Conservation (phyloP, 2,888 invertebrate species). For the Portevinia maculata region DNA sequence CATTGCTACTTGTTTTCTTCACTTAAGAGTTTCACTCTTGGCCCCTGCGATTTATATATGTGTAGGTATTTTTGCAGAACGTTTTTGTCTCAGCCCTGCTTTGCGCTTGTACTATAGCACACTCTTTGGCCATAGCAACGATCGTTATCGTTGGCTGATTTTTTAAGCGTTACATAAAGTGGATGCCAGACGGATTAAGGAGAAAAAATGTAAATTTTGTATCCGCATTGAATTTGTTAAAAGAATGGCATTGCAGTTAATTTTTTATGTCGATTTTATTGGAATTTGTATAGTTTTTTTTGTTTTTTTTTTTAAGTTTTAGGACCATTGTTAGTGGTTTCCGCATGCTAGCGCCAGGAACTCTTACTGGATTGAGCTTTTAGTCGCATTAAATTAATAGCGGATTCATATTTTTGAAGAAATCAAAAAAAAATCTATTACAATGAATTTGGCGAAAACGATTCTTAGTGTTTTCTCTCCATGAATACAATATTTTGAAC, state of each 20-base stretch:
- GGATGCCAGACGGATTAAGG: slow-evolving; percentile 68
- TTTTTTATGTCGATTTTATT: slow-evolving; percentile 67
- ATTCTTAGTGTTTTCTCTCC: no score
- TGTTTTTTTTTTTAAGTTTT: slow-evolving; percentile 14
- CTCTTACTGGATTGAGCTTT: slow-evolving; percentile 21
- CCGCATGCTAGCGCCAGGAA: slow-evolving; percentile 34
- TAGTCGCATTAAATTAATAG: no score
- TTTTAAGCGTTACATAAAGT: slow-evolving; percentile 63
- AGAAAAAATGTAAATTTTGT: slow-evolving; percentile 69
- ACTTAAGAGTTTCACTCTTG: slow-evolving; percentile 68
- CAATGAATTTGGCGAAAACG: no score
- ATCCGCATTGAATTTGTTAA: slow-evolving; percentile 69
- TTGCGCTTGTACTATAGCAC: slow-evolving; percentile 2
- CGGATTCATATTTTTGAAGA: no score
- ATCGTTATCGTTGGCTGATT: slow-evolving; percentile 71
- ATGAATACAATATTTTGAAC: no score
- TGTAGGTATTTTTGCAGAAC: slow-evolving; percentile 24
- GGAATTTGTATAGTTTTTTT: slow-evolving; percentile 24
- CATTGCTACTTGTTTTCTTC: slow-evolving; percentile 69
- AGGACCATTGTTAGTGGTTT: slow-evolving; percentile 9
- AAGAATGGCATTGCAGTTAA: slow-evolving; percentile 62
- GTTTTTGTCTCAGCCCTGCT: slow-evolving; percentile 14
- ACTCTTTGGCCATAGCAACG: slow-evolving; percentile 41
- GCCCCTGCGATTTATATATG: slow-evolving; percentile 23
- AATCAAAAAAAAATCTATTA: no score